These are phyloP conservation scores for Echinops telfairi DNA, from an alignment of 2,113 vertebrate species.

Conservation along the genomic window DNA sequence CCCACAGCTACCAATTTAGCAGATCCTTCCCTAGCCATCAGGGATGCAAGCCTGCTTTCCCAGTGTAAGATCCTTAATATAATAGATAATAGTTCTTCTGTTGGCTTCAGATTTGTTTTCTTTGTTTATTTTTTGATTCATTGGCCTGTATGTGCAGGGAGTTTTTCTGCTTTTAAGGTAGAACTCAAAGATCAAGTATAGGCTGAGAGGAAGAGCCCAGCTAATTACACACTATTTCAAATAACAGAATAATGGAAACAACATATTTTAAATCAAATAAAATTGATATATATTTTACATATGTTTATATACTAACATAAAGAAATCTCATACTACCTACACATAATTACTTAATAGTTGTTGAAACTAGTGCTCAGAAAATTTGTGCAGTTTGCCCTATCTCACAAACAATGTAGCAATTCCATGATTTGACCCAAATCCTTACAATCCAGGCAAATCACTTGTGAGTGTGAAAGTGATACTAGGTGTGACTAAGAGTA, in stretches of 20 bases:
- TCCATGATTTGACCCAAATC: background rate
- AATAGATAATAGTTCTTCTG: too few relatives aligned
- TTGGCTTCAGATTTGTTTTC: too few relatives aligned
- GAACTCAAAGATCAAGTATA: conserved; percentile 3
- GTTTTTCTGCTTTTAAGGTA: too few relatives aligned
- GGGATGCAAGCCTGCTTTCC: too few relatives aligned
- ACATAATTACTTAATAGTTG: background rate
- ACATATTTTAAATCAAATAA: background rate
- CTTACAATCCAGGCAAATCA: background rate
- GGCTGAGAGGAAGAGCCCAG: background rate
- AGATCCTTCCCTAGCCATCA: too few relatives aligned
- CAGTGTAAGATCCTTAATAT: too few relatives aligned
- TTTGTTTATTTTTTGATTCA: too few relatives aligned
- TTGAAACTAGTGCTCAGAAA: background rate
- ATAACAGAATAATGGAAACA: background rate
- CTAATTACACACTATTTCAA: background rate
- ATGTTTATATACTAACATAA: background rate
- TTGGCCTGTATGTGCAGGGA: too few relatives aligned
- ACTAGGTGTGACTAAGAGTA: background rate
- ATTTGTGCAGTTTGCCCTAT: background rate
- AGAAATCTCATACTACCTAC: background rate
- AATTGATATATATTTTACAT: background rate
- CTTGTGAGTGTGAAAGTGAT: background rate
- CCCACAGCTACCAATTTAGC: too few relatives aligned
- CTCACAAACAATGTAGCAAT: background rate